Percentiles rank a stretch among this genome's conserved stretches.
Evolutionary conservation across 2,888 invertebrate genomes (phyloP).

Genomic region (Laspeyria flexula): DNA sequence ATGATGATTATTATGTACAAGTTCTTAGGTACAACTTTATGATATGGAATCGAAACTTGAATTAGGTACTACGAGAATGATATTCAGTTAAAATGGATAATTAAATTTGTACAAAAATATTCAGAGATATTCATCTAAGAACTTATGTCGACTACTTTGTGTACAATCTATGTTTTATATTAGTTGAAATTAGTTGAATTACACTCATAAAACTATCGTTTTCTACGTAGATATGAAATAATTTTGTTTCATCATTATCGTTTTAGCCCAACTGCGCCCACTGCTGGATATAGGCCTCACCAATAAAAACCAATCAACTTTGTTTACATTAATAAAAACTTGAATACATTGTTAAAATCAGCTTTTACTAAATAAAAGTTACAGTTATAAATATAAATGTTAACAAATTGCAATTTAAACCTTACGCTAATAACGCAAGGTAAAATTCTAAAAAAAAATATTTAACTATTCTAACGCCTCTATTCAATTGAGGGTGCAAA

Average conservation of each 20-base stretch:
- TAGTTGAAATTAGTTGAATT: conserved; percentile 22
- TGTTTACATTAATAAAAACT: background rate
- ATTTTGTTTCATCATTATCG: no score
- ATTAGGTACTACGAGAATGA: conserved; percentile 68
- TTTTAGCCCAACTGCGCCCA: no score
- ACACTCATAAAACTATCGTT: conserved; percentile 28
- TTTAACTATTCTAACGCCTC: no score
- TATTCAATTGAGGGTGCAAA: no score
- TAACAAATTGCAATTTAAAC: no score
- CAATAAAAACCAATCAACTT: no score
- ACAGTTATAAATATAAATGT: no score
- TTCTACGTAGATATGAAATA: background rate
- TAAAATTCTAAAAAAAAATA: no score
- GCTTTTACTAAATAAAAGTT: no score
- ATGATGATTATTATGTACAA: conserved; percentile 67
- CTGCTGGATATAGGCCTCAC: no score
- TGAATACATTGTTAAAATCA: no score
- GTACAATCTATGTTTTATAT: conserved; percentile 40
- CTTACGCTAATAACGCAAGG: no score
- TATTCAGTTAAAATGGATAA: conserved; percentile 62
- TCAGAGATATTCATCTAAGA: conserved; percentile 66
- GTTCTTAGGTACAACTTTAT: conserved; percentile 72
- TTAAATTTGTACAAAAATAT: conserved; percentile 77
- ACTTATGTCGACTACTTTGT: conserved; percentile 38
- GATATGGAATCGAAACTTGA: conserved; percentile 74